Percentiles rank a stretch among this genome's conserved stretches.
These are phyloP conservation scores for Enteromius fasciolatus DNA, from an alignment of 2,797 vertebrate genomes.

Conservation along the genomic window DNA sequence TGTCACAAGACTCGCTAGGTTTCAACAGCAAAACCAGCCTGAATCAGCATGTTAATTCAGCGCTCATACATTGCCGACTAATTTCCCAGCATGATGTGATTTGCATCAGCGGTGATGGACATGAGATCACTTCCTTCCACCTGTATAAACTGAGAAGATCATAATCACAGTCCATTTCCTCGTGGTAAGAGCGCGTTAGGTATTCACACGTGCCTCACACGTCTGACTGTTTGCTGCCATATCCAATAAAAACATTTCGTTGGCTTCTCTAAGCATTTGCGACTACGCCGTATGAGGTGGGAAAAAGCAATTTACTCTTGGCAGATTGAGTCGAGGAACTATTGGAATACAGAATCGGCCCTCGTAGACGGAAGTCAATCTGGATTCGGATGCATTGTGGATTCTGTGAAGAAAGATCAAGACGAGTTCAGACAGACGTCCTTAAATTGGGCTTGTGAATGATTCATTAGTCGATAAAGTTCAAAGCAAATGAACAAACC, in stretches of 20 bases:
- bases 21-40: background rate
- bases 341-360: slow-evolving; percentile 26
- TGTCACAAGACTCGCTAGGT: background rate
- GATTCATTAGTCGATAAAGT: slow-evolving; percentile 41
- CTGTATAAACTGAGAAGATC: slow-evolving; percentile 18
- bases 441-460: slow-evolving; percentile 4
- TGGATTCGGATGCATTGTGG: background rate
- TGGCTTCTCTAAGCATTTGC: slow-evolving; percentile 26
- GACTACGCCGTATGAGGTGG: slow-evolving; percentile 17
- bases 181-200: background rate
- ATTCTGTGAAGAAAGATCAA: slow-evolving; percentile 13
- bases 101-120: slow-evolving; percentile 17
- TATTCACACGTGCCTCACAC: slow-evolving; percentile 17
- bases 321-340: slow-evolving; percentile 27
- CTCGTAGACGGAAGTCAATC: slow-evolving; percentile 6
- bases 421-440: background rate
- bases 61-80: background rate
- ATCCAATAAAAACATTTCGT: slow-evolving; percentile 35
- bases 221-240: slow-evolving; percentile 37
- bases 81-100: slow-evolving; percentile 2
- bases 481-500: background rate
- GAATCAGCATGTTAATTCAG: background rate
- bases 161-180: slow-evolving; percentile 18
- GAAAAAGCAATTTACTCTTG: slow-evolving; percentile 31
- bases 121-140: slow-evolving; percentile 5